Evolutionary conservation across 2,888 invertebrate species (phyloP), one percentile per base, ranked within the genome.

Genomic region (Netelia melanura): DNA sequence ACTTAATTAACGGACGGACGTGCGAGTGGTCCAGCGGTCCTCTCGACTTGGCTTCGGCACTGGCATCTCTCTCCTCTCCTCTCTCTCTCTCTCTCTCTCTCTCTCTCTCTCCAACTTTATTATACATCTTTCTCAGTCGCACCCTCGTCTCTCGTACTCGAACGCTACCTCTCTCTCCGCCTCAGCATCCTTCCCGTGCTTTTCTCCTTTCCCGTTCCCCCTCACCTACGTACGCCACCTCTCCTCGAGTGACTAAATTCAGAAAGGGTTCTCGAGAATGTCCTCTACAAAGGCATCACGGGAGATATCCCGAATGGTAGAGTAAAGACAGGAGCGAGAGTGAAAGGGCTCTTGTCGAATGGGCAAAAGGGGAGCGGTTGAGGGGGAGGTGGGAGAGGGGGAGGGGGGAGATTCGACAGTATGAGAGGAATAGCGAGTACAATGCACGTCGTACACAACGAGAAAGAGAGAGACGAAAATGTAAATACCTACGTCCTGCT

Each of bases 1-100:
- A 92, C 91, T 92, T 91, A 91, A 92, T 92, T 92, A 93, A 91
- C 92, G 90, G 86, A 90, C 89, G 89, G 89, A 90, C 89, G 90
- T 91, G 89, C 90, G 87, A 87, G 85, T 79, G 78, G 86, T 81
- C 86, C 79, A 54, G 78, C 71, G 67, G 84, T 79, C 78, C 85
- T 83, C 81, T 83, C 81, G 71, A 81, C 76, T 78, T 81, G 65
- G 75, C 58, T 56, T 77, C 74, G 56, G 79, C 79, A 70, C 71
- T 81, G 80, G 75, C 81, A 81, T 85, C 78, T 79, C 83, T 44
- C 43, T 21, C 72, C 67, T 14, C 61, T 75, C 58, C 76, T 70
- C 82, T 78, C 64, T 85, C 78, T 79, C 83, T 84, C 81, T 83
- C 62, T 48, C 68, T 64, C 72, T 81, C 68, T 86, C 82, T 78